Base-by-base conservation (phyloP, 2,888 invertebrate species). In the Slavum lentiscoides region DNA sequence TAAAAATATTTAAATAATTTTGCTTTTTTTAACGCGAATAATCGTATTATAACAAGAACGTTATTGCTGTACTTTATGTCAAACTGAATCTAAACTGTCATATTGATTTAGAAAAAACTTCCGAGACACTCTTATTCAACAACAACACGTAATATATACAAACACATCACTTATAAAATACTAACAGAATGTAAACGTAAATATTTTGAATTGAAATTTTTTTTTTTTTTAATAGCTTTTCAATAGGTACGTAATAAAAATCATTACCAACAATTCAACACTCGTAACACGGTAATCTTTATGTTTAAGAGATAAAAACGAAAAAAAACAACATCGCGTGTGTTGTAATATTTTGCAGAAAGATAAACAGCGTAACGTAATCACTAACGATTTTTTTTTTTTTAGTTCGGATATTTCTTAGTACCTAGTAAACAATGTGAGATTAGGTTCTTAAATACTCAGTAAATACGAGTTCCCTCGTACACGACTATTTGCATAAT, bases 221-320 rank as follows among this genome's bases (percentile, higher is more conserved):
- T 30, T 43, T 43, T 43, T 43, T 58, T 55, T n/a, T 37, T 37
- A 37, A 55, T 21, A 58, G 21, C n/a, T 39, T 66, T 43, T 43
- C 15, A 43, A 21, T 49, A n/a, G n/a, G n/a, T n/a, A 66, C 15
- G 21, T n/a, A 30, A 4, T 8, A n/a, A 15, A 39, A 58, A 70
- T 58, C 58, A 39, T 21, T 58, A 70, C 37, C 21, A 21, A 21
- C 21, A 43, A 7, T 67, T n/a, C 21, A 67, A 67, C n/a, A 49
- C 2, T 21, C 7, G 21, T n/a, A 66, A 49, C 8, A 13, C n/a
- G 1, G 13, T 66, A 39, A 66, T 43, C 15, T 43, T 21, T 67
- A 15, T 2, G 21, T 21, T 43, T 49, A 67, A 43, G 67, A 67
- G 67, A 67, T 67, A 43, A 67, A 67, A n/a, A 49, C 66, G n/a